Evolutionary conservation across 1,140 invertebrate species (phyloP), one percentile per base, ranked within the genome.

Genomic region (Grapholita molesta): DNA sequence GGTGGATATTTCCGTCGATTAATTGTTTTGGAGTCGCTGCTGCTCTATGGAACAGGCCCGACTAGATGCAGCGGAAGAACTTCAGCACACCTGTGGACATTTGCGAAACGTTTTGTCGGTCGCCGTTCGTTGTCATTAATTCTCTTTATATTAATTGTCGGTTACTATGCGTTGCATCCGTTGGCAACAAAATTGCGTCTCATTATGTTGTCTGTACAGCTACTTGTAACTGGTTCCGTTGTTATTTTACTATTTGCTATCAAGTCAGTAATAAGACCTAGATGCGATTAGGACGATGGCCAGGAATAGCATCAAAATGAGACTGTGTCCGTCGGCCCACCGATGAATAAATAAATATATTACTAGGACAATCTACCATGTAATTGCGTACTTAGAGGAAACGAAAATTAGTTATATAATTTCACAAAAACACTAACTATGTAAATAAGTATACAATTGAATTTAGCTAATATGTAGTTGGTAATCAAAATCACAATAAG

Each of bases 1-100:
- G 88, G 87, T 80, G 84, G 84, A 86, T 89, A 83, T 88, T 84
- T 89, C 88, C 88, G 86, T 82, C 66, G 82, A 83, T 82, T 85
- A 85, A 86, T 87, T 87, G 81, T 84, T 82, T n/a, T 76, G 77
- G 79, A 82, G 79, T 80, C 72, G 32, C 25, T 53, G 79, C 82
- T 77, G 68, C 74, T 68, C 52, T 77, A 77, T 66, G 72, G 76
- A 85, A 84, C 83, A 70, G 70, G 83, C 86, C 74, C 68, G 73
- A 80, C 83, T 86, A 85, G 86, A 85, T 80, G 78, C 80, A 74
- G 77, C 79, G 79, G 84, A 84, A 82, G 53, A 75, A 77, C 74
- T 71, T 61, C 38, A 12, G 76, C 76, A 83, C 85, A 88, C 81
- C 86, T 89, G 84, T 86, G 80, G 70, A 83, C 9, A 21, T 83